Evolutionary conservation across 2,888 invertebrate species (phyloP).

Genomic region (Nomada fabriciana): DNA sequence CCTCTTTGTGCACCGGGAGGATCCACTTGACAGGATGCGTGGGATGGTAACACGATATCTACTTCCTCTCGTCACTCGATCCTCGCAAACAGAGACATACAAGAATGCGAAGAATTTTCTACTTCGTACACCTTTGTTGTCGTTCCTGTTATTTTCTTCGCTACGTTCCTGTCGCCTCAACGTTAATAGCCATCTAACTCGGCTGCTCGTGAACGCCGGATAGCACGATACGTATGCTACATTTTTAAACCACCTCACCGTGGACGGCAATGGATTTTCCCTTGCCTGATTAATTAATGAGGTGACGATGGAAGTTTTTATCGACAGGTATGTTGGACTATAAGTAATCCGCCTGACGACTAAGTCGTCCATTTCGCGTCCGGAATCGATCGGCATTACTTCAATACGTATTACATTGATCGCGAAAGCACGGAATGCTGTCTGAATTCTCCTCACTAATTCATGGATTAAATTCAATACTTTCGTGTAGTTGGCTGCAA

Average conservation of each 20-base stretch:
- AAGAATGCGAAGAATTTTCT: constrained; percentile 37
- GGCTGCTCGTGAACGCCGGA: neutral
- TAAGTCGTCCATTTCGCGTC: constrained; percentile 29
- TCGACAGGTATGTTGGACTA: constrained; percentile 45
- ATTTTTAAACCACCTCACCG: neutral
- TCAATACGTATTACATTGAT: constrained; percentile 53
- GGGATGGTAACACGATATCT: constrained; percentile 82
- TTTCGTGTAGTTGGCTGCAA: neutral
- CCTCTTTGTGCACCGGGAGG: constrained; percentile 76
- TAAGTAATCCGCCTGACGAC: constrained; percentile 38
- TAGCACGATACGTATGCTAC: neutral
- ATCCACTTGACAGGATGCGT: constrained; percentile 84
- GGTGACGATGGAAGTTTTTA: constrained; percentile 27
- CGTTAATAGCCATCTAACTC: neutral
- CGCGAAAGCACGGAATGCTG: constrained; percentile 43
- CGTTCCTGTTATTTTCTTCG: neutral
- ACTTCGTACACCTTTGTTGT: constrained; percentile 26
- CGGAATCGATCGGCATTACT: constrained; percentile 58
- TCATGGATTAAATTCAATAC: constrained; percentile 50
- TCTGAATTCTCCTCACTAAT: constrained; percentile 58
- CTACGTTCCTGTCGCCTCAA: neutral
- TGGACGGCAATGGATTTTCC: neutral
- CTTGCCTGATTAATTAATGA: constrained; percentile 45
- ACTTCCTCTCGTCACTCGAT: constrained; percentile 82
- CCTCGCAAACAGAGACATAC: constrained; percentile 62